phyloP scores from a whole-genome alignment of 2,888 invertebrate species.

The Synergus gifuensis region DNA sequence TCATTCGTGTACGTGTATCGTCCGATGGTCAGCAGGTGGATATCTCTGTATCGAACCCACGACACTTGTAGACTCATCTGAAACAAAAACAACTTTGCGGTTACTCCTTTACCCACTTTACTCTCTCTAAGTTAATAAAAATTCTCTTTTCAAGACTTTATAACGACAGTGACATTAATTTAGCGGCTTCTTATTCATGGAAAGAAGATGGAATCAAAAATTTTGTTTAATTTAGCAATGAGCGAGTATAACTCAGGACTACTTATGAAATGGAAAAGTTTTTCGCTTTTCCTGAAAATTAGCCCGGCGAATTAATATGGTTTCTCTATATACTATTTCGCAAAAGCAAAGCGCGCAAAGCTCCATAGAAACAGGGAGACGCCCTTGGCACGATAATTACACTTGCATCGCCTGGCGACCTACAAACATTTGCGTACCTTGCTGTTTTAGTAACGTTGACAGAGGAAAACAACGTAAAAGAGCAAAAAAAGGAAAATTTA shows the following conservation, averaged over 20 bases:
- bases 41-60: conserved; percentile 94
- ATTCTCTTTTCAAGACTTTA: neutral
- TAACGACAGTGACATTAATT: neutral
- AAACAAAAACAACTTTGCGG: conserved; percentile 61
- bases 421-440: conserved; percentile 62
- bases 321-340: conserved; percentile 42
- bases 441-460: conserved; percentile 4
- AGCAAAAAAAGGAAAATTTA: neutral
- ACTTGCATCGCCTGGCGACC: conserved; percentile 54
- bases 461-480: neutral
- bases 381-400: conserved; percentile 67
- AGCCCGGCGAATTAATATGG: conserved; percentile 63
- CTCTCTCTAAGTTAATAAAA: no score
- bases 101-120: neutral
- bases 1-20: conserved; percentile 95
- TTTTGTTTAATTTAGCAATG: neutral
- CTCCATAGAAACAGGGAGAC: conserved; percentile 58
- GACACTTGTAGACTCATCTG: conserved; percentile 90
- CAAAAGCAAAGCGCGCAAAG: conserved; percentile 42
- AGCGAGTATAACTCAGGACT: neutral
- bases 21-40: conserved; percentile 93
- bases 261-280: conserved; percentile 49
- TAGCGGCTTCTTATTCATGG: neutral
- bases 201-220: neutral
- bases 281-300: conserved; percentile 59